These are phyloP conservation scores for Calliphora vomitoria DNA, from an alignment of 2,888 invertebrate genomes.

Conservation along the genomic window DNA sequence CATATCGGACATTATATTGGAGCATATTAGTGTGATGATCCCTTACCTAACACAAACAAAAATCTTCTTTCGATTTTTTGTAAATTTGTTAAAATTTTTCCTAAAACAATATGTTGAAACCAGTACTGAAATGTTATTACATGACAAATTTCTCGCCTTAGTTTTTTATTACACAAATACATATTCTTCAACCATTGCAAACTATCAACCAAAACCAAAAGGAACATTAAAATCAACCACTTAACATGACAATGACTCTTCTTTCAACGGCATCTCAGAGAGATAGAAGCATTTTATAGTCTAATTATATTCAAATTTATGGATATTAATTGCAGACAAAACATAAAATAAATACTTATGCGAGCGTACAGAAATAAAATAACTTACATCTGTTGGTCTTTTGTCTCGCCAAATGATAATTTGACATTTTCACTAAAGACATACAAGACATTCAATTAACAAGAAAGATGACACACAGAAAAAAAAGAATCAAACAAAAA, in stretches of 20 bases:
- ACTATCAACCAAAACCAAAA: background rate
- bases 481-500: slow-evolving; percentile 26
- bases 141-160: too few species aligned
- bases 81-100: too few species aligned
- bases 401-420: slow-evolving; percentile 71
- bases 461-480: slow-evolving; percentile 64
- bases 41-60: too few species aligned
- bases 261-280: slow-evolving; percentile 19
- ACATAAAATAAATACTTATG: slow-evolving; percentile 25
- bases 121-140: too few species aligned
- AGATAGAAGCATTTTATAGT: slow-evolving; percentile 41
- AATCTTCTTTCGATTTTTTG: too few species aligned
- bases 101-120: too few species aligned
- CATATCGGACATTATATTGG: too few species aligned
- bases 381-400: slow-evolving; percentile 72
- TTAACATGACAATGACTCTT: background rate
- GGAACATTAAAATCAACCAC: background rate
- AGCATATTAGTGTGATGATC: too few species aligned
- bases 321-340: slow-evolving; percentile 67
- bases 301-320: slow-evolving; percentile 67
- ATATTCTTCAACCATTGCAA: background rate
- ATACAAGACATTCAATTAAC: slow-evolving; percentile 73
- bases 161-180: background rate
- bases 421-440: slow-evolving; percentile 74
- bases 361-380: slow-evolving; percentile 21